Base-by-base conservation (phyloP, 2,888 invertebrate species). In the Quadroppia sp. region DNA sequence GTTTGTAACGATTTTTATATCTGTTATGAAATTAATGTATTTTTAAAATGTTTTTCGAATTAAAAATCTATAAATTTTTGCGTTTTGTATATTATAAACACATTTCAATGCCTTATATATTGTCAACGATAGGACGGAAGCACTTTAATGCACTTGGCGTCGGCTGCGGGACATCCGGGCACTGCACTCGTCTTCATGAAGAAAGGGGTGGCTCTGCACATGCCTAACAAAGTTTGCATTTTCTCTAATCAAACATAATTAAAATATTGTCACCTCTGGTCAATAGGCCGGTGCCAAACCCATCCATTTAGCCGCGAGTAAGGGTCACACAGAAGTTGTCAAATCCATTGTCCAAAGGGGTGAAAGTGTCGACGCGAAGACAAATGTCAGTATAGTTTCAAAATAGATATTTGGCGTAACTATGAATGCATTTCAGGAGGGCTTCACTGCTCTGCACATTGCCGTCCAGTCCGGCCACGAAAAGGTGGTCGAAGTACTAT, bases 141-240 rank as follows among this genome's bases (percentile, higher is more conserved):
- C 80, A 99, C 99, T 0, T 85, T 99, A 77, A 95, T 99, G 92
- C 99, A 99, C 82, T 95, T 99, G 77, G 98, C 99, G 0, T 95
- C 98, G 0, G 86, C 94, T 76, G 94, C 93, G 81, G 98, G 99
- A 0, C 97, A 98, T 82, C 94, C 98, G 0, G 97, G 97, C 81
- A 98, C 98, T 80, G 98, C 98, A 64, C 91, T 95, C 86, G 95
- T 96, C 88, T 89, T 99, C 76, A 92, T 99, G 83, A 96, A 95
- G 84, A 95, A 97, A 82, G 99, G 99, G 15, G 98, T 99, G 48
- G 98, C 98, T 78, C 87, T 99, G 28, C 95, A 97, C 82, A 99
- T 99, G 98, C 98, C 99, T 76, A 99, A 99, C 83, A 99, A 98
- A 87, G 89, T 87, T 77, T 25, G 3, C 20, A 50, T 3, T 53